Conservation (phyloP, 2,113 vertebrate species). For the Oncorhynchus nerka region DNA sequence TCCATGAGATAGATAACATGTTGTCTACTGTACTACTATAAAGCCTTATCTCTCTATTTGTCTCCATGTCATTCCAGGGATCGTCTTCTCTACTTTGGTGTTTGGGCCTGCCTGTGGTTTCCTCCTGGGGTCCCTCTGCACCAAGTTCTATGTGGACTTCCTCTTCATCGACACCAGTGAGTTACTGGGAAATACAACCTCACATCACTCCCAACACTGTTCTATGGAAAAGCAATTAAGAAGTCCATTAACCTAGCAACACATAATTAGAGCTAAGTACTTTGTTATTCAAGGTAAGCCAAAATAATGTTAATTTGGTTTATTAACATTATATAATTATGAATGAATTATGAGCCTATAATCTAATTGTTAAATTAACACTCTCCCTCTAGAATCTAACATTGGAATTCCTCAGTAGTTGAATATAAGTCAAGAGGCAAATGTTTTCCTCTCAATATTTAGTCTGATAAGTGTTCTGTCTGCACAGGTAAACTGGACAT, state of each 20-base stretch:
- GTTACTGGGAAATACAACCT: slow-evolving; percentile 34
- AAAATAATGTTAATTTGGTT: too few species aligned
- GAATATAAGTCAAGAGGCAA: too few species aligned
- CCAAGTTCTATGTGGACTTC: slow-evolving; percentile 96
- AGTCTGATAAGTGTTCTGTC: slow-evolving; percentile 6
- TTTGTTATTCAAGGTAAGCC: too few species aligned
- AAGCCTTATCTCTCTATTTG: neutral
- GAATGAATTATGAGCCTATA: too few species aligned
- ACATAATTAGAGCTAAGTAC: neutral
- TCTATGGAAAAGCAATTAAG: too few species aligned
- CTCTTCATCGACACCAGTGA: slow-evolving; percentile 95
- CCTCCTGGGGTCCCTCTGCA: slow-evolving; percentile 97
- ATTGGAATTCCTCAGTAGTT: too few species aligned
- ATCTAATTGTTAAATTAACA: too few species aligned
- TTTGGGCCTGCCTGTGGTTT: slow-evolving; percentile 98
- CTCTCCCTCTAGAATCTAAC: too few species aligned
- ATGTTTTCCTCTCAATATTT: neutral
- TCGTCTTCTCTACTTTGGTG: slow-evolving; percentile 96
- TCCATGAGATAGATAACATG: neutral
- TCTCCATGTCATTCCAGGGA: slow-evolving; percentile 74
- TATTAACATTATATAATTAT: too few species aligned
- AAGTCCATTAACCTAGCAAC: neutral
- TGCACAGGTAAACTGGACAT: slow-evolving; percentile 83
- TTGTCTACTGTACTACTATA: neutral
- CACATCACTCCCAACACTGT: neutral